Percentiles rank a stretch among this genome's conserved stretches.
Conservation (phyloP, 2,797 vertebrate species). For the Neoniphon sammara region DNA sequence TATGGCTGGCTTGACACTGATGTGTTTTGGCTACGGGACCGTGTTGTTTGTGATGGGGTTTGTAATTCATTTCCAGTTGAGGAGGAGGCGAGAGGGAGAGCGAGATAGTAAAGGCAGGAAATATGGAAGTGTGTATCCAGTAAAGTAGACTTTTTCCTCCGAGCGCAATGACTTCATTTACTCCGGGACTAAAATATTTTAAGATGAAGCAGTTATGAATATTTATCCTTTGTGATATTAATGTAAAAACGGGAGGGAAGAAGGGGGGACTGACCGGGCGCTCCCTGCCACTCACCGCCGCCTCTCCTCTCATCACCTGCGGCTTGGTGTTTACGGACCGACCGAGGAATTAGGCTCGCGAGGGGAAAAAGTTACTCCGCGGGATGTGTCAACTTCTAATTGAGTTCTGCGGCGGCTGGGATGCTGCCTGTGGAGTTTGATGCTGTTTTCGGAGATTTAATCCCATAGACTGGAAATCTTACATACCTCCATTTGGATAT, state of each 20-base stretch:
- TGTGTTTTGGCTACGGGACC: constrained; percentile 61
- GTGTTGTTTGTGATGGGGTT: constrained; percentile 53
- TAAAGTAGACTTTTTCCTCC: constrained; percentile 29
- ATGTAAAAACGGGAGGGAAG: neutral
- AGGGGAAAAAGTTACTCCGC: constrained; percentile 40
- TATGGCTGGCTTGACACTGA: neutral
- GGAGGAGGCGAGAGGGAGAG: constrained; percentile 20
- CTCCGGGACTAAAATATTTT: neutral
- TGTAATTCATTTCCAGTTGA: constrained; percentile 50
- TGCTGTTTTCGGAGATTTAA: constrained; percentile 35
- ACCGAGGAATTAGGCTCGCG: constrained; percentile 11
- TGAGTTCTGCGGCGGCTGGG: constrained; percentile 12
- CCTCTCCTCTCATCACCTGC: constrained; percentile 58
- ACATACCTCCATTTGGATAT: constrained; percentile 17
- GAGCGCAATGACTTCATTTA: neutral
- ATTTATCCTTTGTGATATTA: neutral
- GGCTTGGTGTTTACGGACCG: constrained; percentile 27
- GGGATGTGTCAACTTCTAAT: constrained; percentile 37
- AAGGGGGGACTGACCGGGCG: constrained; percentile 31
- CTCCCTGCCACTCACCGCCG: constrained; percentile 46
- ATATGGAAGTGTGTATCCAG: constrained; percentile 22
- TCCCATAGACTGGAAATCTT: constrained; percentile 31
- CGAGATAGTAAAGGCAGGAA: neutral
- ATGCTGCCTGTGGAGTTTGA: constrained; percentile 63
- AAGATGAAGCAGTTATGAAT: neutral